Conservation (phyloP, 1,140 invertebrate genomes). For the Papilio aristodemus region DNA sequence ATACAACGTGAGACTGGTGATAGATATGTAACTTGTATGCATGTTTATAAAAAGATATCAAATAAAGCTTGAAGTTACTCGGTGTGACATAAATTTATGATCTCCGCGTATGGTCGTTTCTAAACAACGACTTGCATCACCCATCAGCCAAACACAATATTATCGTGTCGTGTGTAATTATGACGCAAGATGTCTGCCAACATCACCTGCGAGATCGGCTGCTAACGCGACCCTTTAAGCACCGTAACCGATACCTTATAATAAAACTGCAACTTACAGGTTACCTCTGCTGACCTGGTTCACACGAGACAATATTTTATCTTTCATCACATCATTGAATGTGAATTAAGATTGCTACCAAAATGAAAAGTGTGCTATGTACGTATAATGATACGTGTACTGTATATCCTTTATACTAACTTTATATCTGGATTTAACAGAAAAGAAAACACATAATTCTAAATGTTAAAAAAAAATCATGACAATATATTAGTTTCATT, state of each 20-base stretch:
- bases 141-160: conserved; percentile 21
- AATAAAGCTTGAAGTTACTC: background rate
- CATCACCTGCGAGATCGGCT: background rate
- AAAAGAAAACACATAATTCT: too few species aligned
- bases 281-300: conserved; percentile 43
- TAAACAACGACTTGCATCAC: conserved; percentile 25
- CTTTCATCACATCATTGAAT: conserved; percentile 51
- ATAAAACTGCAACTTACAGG: conserved; percentile 48
- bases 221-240: conserved; percentile 31
- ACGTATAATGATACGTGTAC: too few species aligned
- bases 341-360: conserved; percentile 24
- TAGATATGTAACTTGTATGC: background rate
- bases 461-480: too few species aligned
- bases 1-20: too few species aligned
- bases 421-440: too few species aligned
- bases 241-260: conserved; percentile 42
- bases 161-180: conserved; percentile 24
- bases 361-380: too few species aligned
- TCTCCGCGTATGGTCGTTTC: conserved; percentile 11
- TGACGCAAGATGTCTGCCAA: conserved; percentile 12
- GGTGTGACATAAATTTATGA: conserved; percentile 12
- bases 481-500: too few species aligned
- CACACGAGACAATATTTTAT: conserved; percentile 51
- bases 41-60: background rate
- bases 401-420: too few species aligned